These are phyloP conservation scores for Lytechinus variegatus DNA, from an alignment of 35 echinoderm and acorn worm genomes.

Conservation along the genomic window DNA sequence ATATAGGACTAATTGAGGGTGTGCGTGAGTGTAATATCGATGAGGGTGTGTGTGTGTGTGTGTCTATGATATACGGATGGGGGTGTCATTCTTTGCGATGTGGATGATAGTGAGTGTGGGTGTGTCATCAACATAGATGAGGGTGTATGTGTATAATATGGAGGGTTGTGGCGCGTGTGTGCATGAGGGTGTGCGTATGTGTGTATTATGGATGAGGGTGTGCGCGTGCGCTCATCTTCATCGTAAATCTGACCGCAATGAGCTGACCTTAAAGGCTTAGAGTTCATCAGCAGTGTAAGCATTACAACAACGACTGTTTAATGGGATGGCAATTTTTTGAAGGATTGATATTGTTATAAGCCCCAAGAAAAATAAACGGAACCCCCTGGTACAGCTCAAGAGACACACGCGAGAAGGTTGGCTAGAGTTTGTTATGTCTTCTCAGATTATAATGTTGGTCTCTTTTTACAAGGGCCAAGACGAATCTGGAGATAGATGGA, in stretches of 20 bases:
- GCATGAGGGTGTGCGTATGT: neutral
- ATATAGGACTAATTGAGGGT: neutral
- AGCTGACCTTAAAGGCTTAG: neutral
- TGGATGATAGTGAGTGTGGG: no score
- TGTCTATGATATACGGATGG: neutral
- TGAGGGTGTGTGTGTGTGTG: no score
- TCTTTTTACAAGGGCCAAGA: neutral
- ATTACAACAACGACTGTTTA: constrained; percentile 49
- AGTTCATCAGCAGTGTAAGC: constrained; percentile 32
- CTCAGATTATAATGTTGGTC: neutral
- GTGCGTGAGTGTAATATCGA: neutral
- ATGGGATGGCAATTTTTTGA: constrained; percentile 44
- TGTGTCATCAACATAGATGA: no score
- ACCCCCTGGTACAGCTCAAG: neutral
- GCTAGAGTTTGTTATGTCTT: constrained; percentile 15
- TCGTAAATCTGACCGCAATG: constrained; percentile 2
- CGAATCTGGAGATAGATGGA: neutral
- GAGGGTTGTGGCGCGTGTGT: neutral
- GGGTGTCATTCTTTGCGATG: neutral
- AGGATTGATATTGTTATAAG: constrained; percentile 39
- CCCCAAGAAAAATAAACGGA: constrained; percentile 33
- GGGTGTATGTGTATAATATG: neutral
- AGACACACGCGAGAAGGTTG: neutral
- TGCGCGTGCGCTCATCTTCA: neutral
- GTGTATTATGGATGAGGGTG: neutral